A percentile compares a stretch with the other conserved stretches of the same genome.
Evolutionary conservation across 1,140 invertebrate genomes (phyloP).

Genomic region (Yoshiicerus persimilis): DNA sequence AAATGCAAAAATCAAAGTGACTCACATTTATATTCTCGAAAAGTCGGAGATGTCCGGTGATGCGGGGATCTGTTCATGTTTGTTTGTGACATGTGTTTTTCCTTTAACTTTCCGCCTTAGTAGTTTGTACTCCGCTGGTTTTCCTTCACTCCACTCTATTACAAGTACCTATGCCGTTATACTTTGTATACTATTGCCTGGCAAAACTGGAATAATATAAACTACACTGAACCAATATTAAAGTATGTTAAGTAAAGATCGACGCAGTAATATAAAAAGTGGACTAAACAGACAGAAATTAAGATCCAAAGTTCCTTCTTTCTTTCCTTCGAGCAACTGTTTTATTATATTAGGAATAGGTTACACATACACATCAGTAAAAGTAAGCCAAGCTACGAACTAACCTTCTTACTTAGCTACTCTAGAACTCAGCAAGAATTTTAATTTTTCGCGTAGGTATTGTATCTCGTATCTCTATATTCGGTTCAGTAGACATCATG

Average conservation of each 20-base stretch:
- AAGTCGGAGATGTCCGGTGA: background rate
- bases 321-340: background rate
- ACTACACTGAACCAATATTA: background rate
- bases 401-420: background rate
- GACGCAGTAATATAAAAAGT: background rate
- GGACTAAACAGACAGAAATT: background rate
- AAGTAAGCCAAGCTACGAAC: background rate
- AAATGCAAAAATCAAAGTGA: constrained; percentile 5
- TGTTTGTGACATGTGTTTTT: constrained; percentile 20
- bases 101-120: background rate
- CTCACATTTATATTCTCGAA: background rate
- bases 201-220: background rate
- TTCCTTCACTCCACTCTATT: background rate
- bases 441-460: background rate
- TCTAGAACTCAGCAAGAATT: background rate
- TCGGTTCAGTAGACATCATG: background rate
- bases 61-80: background rate
- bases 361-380: background rate
- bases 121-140: background rate
- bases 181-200: background rate
- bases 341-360: background rate
- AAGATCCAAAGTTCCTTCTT: background rate
- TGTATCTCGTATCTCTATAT: background rate
- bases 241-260: background rate
- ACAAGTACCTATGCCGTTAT: background rate